Percentiles rank a stretch among this genome's conserved stretches.
phyloP scores from a whole-genome alignment of 2,888 invertebrate species.

The Criorhina ranunculi region DNA sequence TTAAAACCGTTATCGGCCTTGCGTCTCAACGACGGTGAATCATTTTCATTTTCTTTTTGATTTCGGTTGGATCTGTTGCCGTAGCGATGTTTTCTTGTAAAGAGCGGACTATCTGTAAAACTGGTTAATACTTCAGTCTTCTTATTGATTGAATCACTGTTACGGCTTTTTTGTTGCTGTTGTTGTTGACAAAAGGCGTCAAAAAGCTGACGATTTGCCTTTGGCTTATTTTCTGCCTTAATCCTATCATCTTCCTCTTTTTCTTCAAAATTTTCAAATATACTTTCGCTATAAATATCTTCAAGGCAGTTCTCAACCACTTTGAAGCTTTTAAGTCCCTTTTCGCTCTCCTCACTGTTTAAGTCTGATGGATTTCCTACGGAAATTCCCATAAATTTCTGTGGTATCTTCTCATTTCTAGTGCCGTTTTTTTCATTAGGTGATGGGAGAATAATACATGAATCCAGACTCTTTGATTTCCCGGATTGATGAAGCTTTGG shows the following conservation, averaged over 20 bases:
- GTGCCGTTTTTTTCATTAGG: conserved; percentile 47
- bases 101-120: conserved; percentile 84
- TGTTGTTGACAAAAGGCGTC: conserved; percentile 72
- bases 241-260: conserved; percentile 61
- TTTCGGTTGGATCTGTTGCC: conserved; percentile 80
- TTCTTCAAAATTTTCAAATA: conserved; percentile 53
- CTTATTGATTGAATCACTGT: conserved; percentile 77
- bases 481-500: conserved; percentile 83
- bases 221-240: conserved; percentile 51
- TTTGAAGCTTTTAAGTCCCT: conserved; percentile 52
- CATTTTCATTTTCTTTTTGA: conserved; percentile 81
- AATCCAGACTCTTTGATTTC: conserved; percentile 92
- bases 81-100: conserved; percentile 84
- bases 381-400: conserved; percentile 77
- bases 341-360: conserved; percentile 51
- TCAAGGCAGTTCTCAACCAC: conserved; percentile 58
- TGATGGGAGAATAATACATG: conserved; percentile 89
- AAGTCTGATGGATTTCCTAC: conserved; percentile 50
- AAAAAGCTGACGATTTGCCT: conserved; percentile 67
- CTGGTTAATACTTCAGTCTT: conserved; percentile 84
- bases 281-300: conserved; percentile 67
- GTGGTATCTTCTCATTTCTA: conserved; percentile 69
- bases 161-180: conserved; percentile 63
- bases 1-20: conserved; percentile 83
- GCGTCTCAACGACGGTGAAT: conserved; percentile 82